Base-by-base conservation (phyloP, 2,797 vertebrate genomes). In the Semaprochilodus insignis region DNA sequence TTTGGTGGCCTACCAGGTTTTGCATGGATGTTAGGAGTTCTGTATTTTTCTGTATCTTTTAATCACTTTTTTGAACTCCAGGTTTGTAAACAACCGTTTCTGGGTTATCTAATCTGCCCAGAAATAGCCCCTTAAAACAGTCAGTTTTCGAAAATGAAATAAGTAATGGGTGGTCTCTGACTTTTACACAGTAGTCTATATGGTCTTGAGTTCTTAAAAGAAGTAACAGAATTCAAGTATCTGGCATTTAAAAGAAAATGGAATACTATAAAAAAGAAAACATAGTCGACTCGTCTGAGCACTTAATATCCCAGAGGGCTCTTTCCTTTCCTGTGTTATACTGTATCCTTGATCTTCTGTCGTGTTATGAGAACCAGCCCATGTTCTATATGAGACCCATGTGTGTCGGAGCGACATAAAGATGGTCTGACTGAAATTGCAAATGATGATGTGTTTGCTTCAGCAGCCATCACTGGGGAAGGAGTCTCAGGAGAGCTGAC, bases 371-470 rank as follows among this genome's bases (percentile, higher is more conserved):
- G 72, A 78, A 74, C 31, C 7, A 5, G 17, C 71, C 74, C 83
- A 78, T 88, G 77, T 88, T 81, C 59, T 86, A 78, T 85, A 65
- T 55, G 81, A 87, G 85, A 86, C 87, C 74, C 36, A 78, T 52
- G 71, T 62, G 71, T 85, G 77, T 80, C 85, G 87, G 71, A 25
- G 65, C 48, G 84, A 86, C 75, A 82, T 83, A 57, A 86, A 78
- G 52, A 76, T 54, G 73, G 63, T 78, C 51, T 6, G 74, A 65
- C 70, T 85, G 77, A 86, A 81, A 89, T 78, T 73, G 85, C 81
- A 87, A 90, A 73, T 85, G 66, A 83, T 85, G 55, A 87, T 80
- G 82, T 89, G 88, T 92, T 92, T 92, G 87, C 90, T 90, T 90
- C 88, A 82, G 82, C 60, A 81, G 88, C 72, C 85, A 85, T 90